Evolutionary conservation across 64 coral and sea anemone species (phyloP).

Genomic region (Trachythela sp.): DNA sequence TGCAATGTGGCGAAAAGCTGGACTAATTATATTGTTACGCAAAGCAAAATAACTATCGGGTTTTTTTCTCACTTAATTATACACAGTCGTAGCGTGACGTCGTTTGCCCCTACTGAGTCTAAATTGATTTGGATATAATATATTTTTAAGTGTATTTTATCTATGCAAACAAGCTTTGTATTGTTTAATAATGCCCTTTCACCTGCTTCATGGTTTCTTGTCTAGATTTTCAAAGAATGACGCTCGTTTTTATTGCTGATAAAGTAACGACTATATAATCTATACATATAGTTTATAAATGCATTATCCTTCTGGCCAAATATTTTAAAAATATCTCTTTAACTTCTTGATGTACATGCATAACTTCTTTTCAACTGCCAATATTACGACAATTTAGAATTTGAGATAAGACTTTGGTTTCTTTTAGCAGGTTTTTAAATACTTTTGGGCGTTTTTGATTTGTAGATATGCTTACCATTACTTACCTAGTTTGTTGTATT

Average conservation of each 20-base stretch:
- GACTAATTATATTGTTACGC: constrained; percentile 4
- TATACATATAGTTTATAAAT: background rate
- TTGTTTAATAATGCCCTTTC: constrained; percentile 28
- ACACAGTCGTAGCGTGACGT: background rate
- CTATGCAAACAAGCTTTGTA: constrained; percentile 25
- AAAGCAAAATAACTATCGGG: constrained; percentile 23
- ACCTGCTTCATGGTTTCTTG: background rate
- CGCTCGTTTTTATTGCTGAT: constrained; percentile 7
- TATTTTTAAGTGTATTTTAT: constrained; percentile 36
- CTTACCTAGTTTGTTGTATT: background rate
- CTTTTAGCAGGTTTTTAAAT: background rate
- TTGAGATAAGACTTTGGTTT: background rate
- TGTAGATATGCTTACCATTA: background rate
- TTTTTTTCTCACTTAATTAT: constrained; percentile 18
- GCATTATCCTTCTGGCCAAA: background rate
- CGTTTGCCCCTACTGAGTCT: constrained; percentile 1
- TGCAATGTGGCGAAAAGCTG: background rate
- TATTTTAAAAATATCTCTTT: background rate
- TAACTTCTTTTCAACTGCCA: background rate
- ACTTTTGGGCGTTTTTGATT: background rate
- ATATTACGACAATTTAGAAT: background rate
- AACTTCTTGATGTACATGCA: background rate
- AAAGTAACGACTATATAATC: background rate
- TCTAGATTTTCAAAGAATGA: constrained; percentile 1
- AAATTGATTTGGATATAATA: constrained; percentile 27